Evolutionary conservation across 2,113 vertebrate genomes (phyloP), one percentile per base, ranked within the genome.

Genomic region (Coptodon rendalli): DNA sequence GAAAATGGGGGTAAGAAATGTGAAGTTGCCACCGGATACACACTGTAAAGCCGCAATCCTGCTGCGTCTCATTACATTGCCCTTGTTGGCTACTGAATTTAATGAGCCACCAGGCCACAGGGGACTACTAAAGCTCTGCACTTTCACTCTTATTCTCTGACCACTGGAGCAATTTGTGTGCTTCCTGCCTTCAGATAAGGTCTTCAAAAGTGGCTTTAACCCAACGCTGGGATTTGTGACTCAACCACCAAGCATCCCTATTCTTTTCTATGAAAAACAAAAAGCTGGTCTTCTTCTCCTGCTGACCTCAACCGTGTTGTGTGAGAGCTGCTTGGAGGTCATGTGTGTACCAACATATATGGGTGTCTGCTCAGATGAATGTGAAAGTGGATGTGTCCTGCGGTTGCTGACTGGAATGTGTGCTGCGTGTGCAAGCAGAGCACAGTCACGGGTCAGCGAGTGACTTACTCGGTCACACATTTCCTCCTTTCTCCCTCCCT

Each of bases 391-490:
- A 59, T 82, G 82, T 82, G 88, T 87, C 82, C 63, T 94, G 86
- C 87, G 89, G 92, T 91, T 86, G 83, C 81, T 54, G 81, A 80
- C 31, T 80, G 91, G 91, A 94, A 92, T 94, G 89, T 84, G 86
- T 81, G 81, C 80, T 87, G 81, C 2, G 12, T 78, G 24, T 78
- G 43, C 43, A 56, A 86, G 83, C 88, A 86, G 82, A 89, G 85
- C 92, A 83, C 38, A 87, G 81, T 94, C 90, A 93, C 68, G 68
- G 84, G 87, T 92, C 86, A 89, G 85, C 81, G 80, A 83, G 45
- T 57, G 71, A 40, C 83, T 81, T 53, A 88, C 84, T 82, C 53
- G 16, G 82, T 83, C 81, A 73, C 63, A 73, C 48, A 53, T 13
- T 29, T 31, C 36, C 56, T 40, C 48, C 10, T 38, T 22, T 66